A percentile compares a stretch with the other conserved stretches of the same genome.
phyloP scores from a whole-genome alignment of 2,888 invertebrate species.

The Crioceris asparagi region DNA sequence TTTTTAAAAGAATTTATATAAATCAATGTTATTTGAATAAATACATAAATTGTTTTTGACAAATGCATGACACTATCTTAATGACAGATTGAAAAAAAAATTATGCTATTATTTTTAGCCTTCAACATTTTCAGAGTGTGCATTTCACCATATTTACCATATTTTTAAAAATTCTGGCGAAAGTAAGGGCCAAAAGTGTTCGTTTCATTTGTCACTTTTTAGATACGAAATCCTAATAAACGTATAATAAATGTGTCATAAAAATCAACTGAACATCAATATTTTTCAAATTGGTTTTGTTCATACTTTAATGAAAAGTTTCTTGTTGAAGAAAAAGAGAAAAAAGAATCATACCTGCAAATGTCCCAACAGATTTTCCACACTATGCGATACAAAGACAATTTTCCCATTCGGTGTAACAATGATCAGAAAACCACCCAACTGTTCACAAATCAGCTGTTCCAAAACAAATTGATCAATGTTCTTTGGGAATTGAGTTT shows the following conservation, averaged over 20 bases:
- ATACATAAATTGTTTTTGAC: too few species aligned
- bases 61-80: too few species aligned
- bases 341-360: constrained; percentile 50
- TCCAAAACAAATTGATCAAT: constrained; percentile 52
- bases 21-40: too few species aligned
- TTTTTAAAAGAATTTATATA: too few species aligned
- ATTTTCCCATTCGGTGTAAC: constrained; percentile 73
- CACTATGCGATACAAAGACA: constrained; percentile 72
- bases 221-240: not conserved
- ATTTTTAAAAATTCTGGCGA: too few species aligned
- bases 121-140: too few species aligned
- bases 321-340: too few species aligned
- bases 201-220: not conserved
- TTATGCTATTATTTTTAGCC: too few species aligned
- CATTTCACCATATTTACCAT: too few species aligned
- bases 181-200: not conserved
- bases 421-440: constrained; percentile 73
- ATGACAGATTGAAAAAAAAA: too few species aligned
- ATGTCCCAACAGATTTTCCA: constrained; percentile 78
- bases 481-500: constrained; percentile 40
- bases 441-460: constrained; percentile 44
- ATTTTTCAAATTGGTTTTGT: too few species aligned
- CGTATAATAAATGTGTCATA: not conserved
- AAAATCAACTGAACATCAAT: not conserved
- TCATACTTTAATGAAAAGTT: too few species aligned